Base-by-base conservation (phyloP, 2,888 invertebrate genomes). In the Gerris lacustris region DNA sequence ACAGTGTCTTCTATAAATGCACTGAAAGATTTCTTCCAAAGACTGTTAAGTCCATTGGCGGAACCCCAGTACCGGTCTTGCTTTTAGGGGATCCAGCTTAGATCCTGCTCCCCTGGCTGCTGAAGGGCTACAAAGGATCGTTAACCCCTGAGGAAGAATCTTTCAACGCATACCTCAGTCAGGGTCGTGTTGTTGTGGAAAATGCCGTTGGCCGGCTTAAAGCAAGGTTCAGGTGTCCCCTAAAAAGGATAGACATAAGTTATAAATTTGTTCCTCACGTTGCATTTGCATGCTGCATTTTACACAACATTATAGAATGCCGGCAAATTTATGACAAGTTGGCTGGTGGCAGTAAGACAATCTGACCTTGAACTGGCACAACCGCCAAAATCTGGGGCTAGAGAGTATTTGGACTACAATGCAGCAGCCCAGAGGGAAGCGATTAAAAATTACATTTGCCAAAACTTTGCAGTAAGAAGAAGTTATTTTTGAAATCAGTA, bases 171-270 rank as follows among this genome's bases (percentile, higher is more conserved):
- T 74, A 75, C 63, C 64, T 73, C 44, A 75, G 70, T 71, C 66
- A 67, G 45, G 73, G 67, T 18, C 67, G 72, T 43, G 72, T 76
- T 6, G 72, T 68, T 18, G 76, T 77, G 0, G 77, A 78, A 76
- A 74, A 76, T 43, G 76, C 77, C 17, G 78, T 78, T 73, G 77
- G 76, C 44, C 73, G 76, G 67, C 70, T 78, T n/a, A 78, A 77
- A 73, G 76, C 73, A 6, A 69, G 77, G 64, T 77, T 76, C 76
- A 73, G 76, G 31, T 73, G 72, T 18, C 68, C 76, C 15, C 64
- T 73, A 63, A 77, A 78, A 71, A 72, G 72, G 66, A 70, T 74
- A 2, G 76, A 77, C 69, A 47, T 75, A 0, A 31, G 75, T 66
- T 71, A 76, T 67, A 74, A 66, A 62, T 76, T 75, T 75, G 73